phyloP scores from a whole-genome alignment of 2,797 vertebrate genomes.

The Phataginus tetradactyla region DNA sequence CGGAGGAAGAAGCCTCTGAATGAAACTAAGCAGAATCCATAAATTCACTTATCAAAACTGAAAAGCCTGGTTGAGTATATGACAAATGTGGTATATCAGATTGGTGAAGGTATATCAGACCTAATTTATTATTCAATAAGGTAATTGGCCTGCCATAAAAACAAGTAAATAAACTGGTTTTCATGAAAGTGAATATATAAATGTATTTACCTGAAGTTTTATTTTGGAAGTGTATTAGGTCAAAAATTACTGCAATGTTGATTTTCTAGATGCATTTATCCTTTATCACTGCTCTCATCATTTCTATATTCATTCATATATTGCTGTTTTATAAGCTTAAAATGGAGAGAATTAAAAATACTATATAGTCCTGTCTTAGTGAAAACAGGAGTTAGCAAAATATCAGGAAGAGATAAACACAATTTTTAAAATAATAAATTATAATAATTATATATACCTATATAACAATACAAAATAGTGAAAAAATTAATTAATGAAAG shows the following conservation, averaged over 20 bases:
- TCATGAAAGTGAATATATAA: background rate
- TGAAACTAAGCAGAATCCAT: background rate
- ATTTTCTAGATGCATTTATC: background rate
- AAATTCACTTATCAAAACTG: background rate
- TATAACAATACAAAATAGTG: background rate
- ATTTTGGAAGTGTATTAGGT: background rate
- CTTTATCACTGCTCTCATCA: background rate
- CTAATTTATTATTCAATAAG: background rate
- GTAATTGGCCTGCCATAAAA: background rate
- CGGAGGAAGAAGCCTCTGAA: background rate
- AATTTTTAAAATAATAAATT: background rate
- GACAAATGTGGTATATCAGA: background rate
- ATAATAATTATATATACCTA: background rate
- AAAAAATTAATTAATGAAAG: background rate
- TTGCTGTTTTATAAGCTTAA: background rate
- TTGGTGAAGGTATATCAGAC: too few species aligned
- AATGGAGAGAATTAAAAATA: background rate
- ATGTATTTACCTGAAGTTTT: background rate
- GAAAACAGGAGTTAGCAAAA: background rate
- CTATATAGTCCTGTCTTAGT: background rate
- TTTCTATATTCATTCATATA: background rate
- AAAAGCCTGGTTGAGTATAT: background rate
- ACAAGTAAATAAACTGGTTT: background rate
- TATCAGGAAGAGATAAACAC: background rate
- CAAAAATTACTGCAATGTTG: background rate